These are phyloP conservation scores for Antheraea mylitta DNA, from an alignment of 1,140 invertebrate genomes.

Conservation along the genomic window DNA sequence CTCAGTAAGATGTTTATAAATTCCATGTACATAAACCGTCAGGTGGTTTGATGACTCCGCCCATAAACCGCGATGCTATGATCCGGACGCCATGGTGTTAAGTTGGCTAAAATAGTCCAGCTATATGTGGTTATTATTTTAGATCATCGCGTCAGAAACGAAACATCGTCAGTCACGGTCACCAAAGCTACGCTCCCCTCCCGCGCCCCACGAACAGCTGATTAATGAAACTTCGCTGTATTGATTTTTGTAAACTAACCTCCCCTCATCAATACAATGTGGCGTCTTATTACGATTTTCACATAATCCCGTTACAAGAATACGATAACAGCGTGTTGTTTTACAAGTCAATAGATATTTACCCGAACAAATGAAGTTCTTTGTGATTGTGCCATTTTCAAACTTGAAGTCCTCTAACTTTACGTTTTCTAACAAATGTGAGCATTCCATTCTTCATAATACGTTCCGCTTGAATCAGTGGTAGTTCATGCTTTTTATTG, in stretches of 20 bases:
- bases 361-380: conserved; percentile 77
- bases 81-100: neutral
- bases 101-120: conserved; percentile 26
- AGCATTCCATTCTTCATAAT: conserved; percentile 81
- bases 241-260: conserved; percentile 77
- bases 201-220: conserved; percentile 70
- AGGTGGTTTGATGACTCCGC: conserved; percentile 3
- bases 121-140: conserved; percentile 28
- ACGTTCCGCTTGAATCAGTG: conserved; percentile 28
- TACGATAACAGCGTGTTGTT: neutral
- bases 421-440: conserved; percentile 81
- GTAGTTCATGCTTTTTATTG: neutral
- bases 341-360: conserved; percentile 35
- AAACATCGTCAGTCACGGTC: conserved; percentile 63
- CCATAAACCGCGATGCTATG: neutral
- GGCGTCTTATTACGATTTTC: conserved; percentile 15
- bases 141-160: conserved; percentile 36
- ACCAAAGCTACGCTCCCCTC: conserved; percentile 65
- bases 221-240: conserved; percentile 75
- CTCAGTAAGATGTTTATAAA: conserved; percentile 35
- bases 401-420: conserved; percentile 77
- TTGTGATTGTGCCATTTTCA: conserved; percentile 67
- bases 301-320: neutral
- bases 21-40: conserved; percentile 6
- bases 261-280: conserved; percentile 32